Base-by-base conservation (phyloP, 2,888 invertebrate species). In the Melanotus villosus region DNA sequence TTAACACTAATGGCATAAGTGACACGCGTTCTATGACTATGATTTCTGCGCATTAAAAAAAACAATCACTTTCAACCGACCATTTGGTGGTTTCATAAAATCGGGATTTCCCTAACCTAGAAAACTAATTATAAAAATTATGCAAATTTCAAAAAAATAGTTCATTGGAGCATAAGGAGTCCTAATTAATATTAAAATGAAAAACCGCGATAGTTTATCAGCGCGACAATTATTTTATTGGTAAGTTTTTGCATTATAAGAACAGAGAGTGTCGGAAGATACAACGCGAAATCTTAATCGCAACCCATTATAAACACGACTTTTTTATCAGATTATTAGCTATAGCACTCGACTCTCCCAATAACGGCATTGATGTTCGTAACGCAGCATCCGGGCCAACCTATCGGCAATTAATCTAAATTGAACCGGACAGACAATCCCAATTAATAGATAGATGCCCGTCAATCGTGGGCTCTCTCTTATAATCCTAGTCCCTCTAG, bases 391-490 rank as follows among this genome's bases (percentile, higher is more conserved):
- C 66, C 66, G 69, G 70, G 68, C 70, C 65, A 70, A 78, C 77
- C 80, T 81, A 82, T 82, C 82, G 80, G 80, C 81, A 81, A 82
- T 82, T 82, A 82, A 82, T 82, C 82, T 82, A 82, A 82, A 82
- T 82, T 81, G 81, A 82, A 78, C 78, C 76, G 75, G 80, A 80
- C 81, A 80, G 80, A 80, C 80, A 80, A 80, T 80, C 79, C 81
- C 80, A 81, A 81, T 81, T 81, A 81, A 81, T 81, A 81, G 80
- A 81, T 78, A 57, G 70, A 70, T 64, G 45, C 67, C 60, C 70
- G 66, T 70, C 67, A 70, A 59, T 63, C 58, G 66, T 59, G 57
- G 30, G 50, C 58, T 65, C 57, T 62, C 60, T 56, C 63, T 69
- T 70, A 67, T 47, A 65, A 63, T 47, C 30, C 47, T 16, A 32